Evolutionary conservation across 2,888 invertebrate genomes (phyloP).

Genomic region (Siphlonurus alternatus): DNA sequence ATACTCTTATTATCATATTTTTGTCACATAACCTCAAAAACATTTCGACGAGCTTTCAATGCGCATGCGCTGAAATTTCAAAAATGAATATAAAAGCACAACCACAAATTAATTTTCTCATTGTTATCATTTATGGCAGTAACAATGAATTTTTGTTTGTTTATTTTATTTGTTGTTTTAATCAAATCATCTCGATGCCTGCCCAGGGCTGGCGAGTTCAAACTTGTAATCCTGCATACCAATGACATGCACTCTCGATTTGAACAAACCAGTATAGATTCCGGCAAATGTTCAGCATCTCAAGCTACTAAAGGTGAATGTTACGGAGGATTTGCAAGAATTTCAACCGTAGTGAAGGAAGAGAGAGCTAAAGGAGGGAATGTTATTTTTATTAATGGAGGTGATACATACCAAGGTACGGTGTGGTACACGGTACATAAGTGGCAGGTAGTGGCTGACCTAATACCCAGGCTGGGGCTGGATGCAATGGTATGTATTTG

Average conservation of each 20-base stretch:
- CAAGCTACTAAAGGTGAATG: constrained; percentile 41
- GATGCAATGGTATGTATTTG: constrained; percentile 76
- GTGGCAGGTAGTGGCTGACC: constrained; percentile 58
- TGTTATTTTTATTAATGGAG: constrained; percentile 76
- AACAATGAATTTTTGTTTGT: too few relatives aligned
- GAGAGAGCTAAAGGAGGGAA: constrained; percentile 17
- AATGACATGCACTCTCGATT: constrained; percentile 83
- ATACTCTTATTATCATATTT: too few relatives aligned
- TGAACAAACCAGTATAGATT: constrained; percentile 56
- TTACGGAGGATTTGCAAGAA: constrained; percentile 73
- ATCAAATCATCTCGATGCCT: too few relatives aligned
- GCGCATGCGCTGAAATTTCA: too few relatives aligned
- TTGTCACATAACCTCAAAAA: too few relatives aligned
- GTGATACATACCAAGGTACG: constrained; percentile 82
- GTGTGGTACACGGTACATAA: constrained; percentile 73
- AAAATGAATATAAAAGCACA: too few relatives aligned
- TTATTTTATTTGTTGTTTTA: too few relatives aligned
- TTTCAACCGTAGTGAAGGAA: constrained; percentile 34
- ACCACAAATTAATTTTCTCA: too few relatives aligned
- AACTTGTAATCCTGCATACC: constrained; percentile 66
- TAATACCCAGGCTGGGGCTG: constrained; percentile 60
- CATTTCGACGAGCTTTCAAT: too few relatives aligned
- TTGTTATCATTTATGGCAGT: too few relatives aligned
- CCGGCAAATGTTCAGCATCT: constrained; percentile 33
- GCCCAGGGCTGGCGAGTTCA: constrained; percentile 30